Base-by-base conservation (phyloP, 2,113 vertebrate species). In the Rhabdornis inornatus region DNA sequence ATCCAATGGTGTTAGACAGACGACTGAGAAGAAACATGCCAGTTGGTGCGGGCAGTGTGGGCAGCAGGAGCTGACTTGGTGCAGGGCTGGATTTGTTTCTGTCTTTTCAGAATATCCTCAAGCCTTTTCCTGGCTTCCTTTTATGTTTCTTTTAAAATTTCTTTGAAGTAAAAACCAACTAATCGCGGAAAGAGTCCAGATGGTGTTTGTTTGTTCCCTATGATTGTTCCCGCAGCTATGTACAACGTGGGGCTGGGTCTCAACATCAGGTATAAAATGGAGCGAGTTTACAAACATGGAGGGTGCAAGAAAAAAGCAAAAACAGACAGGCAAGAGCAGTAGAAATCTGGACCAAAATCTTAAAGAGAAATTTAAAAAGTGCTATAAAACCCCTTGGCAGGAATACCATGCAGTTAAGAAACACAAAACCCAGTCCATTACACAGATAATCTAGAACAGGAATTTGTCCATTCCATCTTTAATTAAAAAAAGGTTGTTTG, bases 201-300 rank as follows among this genome's bases (percentile, higher is more conserved):
- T 97, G 96, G 94, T 91, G 92, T 92, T 97, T 81, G 95, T 95
- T 97, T 79, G 95, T 94, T 97, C 94, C 97, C 95, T 95, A 47
- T 97, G 98, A 98, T 98, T 98, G 98, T 98, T 98, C 97, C 98
- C 89, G 97, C 98, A 98, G 97, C 89, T 98, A 97, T 97, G 96
- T 97, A 98, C 97, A 98, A 95, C 1, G 55, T 93, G 92, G 95
- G 97, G 91, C 92, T 72, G 92, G 91, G 92, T 91, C 96, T 97
- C 95, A 81, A 95, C 95, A 79, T 95, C 95, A 95, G 94, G 82
- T 97, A 95, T 47, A 97, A 98, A 97, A 97, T 89, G 95, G 93
- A 84, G 80, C 57, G 21, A 92, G 89, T 96, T 96, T 97, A 97
- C 96, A 97, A 97, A 97, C 79, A 68, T 66, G 52, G 83, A 80